These are phyloP conservation scores for Agelas oroides DNA, from an alignment of 37 sponge, comb jelly and placozoan species.

Conservation along the genomic window DNA sequence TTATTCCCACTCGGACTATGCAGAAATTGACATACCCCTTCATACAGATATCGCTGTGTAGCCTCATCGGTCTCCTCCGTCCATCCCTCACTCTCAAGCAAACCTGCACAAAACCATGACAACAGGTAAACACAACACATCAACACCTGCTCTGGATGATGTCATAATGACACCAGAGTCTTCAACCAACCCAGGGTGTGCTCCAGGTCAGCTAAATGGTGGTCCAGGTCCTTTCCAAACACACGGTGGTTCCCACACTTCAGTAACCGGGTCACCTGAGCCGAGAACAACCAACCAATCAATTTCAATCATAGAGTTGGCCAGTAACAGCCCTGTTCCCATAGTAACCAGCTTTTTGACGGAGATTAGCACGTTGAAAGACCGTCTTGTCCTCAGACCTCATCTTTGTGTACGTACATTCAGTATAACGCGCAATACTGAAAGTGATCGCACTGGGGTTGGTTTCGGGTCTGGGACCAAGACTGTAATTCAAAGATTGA, in stretches of 20 bases:
- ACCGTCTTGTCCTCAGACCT: no score
- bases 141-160: background rate
- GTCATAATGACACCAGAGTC: background rate
- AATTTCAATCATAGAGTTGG: no score
- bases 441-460: no score
- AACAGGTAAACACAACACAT: background rate
- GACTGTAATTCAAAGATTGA: no score
- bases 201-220: conserved; percentile 60
- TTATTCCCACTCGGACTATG: no score
- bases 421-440: no score
- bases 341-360: no score
- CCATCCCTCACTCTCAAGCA: conserved; percentile 32
- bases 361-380: no score
- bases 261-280: conserved; percentile 54
- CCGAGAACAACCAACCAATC: background rate
- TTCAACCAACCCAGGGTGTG: conserved; percentile 34
- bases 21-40: conserved; percentile 6
- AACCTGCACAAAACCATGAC: conserved; percentile 16
- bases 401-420: no score
- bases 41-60: conserved; percentile 22
- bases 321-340: no score
- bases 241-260: conserved; percentile 64
- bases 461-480: no score
- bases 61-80: background rate
- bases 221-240: conserved; percentile 55